A percentile compares a stretch with the other conserved stretches of the same genome.
phyloP scores from a whole-genome alignment of 2,113 vertebrate genomes.

The Panthera leo region DNA sequence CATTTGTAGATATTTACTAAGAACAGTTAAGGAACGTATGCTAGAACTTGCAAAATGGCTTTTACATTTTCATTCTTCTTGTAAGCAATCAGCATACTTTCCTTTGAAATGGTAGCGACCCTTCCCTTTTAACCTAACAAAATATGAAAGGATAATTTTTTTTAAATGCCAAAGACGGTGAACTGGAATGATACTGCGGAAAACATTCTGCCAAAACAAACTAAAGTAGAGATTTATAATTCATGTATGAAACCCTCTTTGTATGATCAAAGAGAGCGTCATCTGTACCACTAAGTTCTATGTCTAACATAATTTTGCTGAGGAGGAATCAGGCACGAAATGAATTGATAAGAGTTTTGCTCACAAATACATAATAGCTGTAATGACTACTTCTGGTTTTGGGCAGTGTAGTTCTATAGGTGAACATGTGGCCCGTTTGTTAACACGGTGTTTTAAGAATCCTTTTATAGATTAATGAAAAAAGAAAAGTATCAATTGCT shows the following conservation, averaged over 20 bases:
- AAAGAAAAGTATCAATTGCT: background rate
- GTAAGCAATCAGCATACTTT: background rate
- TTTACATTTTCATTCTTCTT: background rate
- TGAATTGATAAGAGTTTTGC: constrained; percentile 57
- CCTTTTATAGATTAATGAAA: constrained; percentile 16
- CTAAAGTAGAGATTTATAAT: constrained; percentile 63
- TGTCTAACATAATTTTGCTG: constrained; percentile 48
- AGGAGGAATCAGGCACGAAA: constrained; percentile 52
- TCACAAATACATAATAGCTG: constrained; percentile 36
- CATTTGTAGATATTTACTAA: background rate
- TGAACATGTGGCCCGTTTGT: constrained; percentile 41
- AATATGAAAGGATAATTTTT: background rate
- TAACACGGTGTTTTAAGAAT: constrained; percentile 15
- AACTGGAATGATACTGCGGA: constrained; percentile 17
- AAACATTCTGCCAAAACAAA: constrained; percentile 49
- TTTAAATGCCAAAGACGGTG: background rate
- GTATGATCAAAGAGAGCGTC: constrained; percentile 69
- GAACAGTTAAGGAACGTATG: background rate
- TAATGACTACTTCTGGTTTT: constrained; percentile 53
- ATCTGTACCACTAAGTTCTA: constrained; percentile 35
- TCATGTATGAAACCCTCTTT: constrained; percentile 4
- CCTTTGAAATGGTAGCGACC: background rate
- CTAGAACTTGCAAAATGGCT: background rate
- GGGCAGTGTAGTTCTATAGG: constrained; percentile 34
- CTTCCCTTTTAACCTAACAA: background rate